phyloP scores from a whole-genome alignment of 1,140 invertebrate species.

The Lamellibrachia luymesi region DNA sequence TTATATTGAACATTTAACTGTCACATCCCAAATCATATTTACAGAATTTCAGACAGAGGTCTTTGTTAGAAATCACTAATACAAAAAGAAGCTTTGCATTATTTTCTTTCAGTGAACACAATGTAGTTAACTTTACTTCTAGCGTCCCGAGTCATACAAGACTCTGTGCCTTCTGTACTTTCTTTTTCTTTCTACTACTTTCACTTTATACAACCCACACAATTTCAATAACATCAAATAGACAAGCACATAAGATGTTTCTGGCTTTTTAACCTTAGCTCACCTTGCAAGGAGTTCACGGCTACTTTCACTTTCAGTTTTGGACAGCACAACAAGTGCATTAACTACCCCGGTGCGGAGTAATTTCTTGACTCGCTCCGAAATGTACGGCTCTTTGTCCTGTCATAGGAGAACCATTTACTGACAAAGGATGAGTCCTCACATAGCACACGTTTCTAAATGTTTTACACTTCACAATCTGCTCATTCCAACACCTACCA shows the following conservation, averaged over 20 bases:
- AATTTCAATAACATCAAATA: too few species aligned
- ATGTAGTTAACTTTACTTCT: background rate
- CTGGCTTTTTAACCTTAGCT: background rate
- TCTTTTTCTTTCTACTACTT: background rate
- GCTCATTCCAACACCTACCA: too few species aligned
- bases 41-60: background rate
- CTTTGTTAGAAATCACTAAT: too few species aligned
- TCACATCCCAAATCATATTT: background rate
- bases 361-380: conserved; percentile 75
- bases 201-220: background rate
- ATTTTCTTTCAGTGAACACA: too few species aligned
- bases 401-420: conserved; percentile 34
- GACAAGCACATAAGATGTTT: background rate
- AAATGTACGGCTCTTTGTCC: conserved; percentile 90
- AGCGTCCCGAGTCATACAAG: background rate
- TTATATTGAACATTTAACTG: too few species aligned
- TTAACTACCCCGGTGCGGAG: conserved; percentile 82
- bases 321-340: conserved; percentile 83
- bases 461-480: too few species aligned
- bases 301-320: conserved; percentile 89
- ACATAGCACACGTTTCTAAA: background rate
- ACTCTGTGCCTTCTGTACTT: background rate
- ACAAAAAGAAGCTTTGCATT: too few species aligned
- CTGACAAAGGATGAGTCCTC: background rate
- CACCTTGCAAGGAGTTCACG: conserved; percentile 79